Conservation (phyloP, 2,113 vertebrate species). For the Poecile atricapillus region DNA sequence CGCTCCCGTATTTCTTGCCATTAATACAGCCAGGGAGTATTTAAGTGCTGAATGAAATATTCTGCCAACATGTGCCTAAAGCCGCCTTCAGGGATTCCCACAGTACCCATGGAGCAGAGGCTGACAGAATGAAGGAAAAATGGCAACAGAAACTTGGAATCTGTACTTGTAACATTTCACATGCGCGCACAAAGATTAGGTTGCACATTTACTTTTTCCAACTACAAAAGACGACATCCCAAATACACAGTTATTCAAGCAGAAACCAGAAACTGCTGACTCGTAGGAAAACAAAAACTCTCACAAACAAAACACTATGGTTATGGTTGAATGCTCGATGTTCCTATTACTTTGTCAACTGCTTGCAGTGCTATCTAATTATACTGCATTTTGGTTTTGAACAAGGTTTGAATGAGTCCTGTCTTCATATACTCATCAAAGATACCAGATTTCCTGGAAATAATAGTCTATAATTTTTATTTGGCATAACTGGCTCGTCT, state of each 20-base stretch:
- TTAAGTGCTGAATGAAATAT: not conserved
- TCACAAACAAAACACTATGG: slow-evolving; percentile 33
- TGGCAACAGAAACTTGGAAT: not conserved
- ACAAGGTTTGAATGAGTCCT: not conserved
- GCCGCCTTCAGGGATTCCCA: slow-evolving; percentile 11
- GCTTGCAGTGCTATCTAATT: slow-evolving; percentile 46
- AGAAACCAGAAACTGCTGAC: slow-evolving; percentile 32
- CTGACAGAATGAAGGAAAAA: not conserved
- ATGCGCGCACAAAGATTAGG: not conserved
- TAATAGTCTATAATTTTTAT: not conserved
- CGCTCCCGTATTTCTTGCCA: not conserved
- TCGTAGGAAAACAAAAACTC: slow-evolving; percentile 40
- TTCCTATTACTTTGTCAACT: slow-evolving; percentile 42
- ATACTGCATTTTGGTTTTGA: slow-evolving; percentile 24
- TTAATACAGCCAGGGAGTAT: not conserved
- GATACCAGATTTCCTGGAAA: not conserved
- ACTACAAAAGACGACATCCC: not conserved
- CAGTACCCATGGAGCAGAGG: not conserved
- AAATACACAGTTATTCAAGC: slow-evolving; percentile 15
- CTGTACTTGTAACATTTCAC: not conserved
- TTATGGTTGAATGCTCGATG: slow-evolving; percentile 28
- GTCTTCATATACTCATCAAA: not conserved
- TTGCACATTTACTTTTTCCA: not conserved
- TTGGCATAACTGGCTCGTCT: not conserved
- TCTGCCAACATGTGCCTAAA: not conserved